These are phyloP conservation scores for Drosophila neutralis DNA, from an alignment of 2,888 invertebrate species.

Conservation along the genomic window DNA sequence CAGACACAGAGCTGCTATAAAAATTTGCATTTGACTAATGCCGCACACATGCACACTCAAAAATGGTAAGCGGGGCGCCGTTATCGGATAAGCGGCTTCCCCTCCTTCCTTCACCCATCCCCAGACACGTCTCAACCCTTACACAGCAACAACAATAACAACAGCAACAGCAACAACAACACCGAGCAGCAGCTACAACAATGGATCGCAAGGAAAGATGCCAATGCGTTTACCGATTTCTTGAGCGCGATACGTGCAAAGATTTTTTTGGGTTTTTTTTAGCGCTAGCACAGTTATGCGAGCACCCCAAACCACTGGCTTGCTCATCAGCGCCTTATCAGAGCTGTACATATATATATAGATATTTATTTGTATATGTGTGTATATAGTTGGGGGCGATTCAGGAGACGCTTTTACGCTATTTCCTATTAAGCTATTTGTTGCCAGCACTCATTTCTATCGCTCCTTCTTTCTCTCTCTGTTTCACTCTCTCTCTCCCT, in stretches of 20 bases:
- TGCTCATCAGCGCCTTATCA: conserved; percentile 44
- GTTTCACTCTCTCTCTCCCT: conserved; percentile 1
- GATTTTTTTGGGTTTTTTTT: conserved; percentile 47
- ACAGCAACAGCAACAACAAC: conserved; percentile 20
- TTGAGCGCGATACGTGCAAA: conserved; percentile 78
- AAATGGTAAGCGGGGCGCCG: conserved; percentile 15
- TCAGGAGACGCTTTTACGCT: conserved; percentile 70
- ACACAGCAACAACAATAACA: conserved; percentile 20
- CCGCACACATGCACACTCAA: conserved; percentile 28
- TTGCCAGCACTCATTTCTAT: conserved; percentile 46
- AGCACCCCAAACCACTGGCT: not conserved
- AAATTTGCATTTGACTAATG: conserved; percentile 80
- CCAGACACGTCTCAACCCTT: conserved; percentile 60
- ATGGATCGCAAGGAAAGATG: conserved; percentile 58
- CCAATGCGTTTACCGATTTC: conserved; percentile 79
- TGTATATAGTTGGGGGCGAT: conserved; percentile 16
- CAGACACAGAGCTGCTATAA: conserved; percentile 68
- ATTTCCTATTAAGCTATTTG: conserved; percentile 80
- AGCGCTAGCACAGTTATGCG: conserved; percentile 41
- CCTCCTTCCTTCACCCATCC: conserved; percentile 11
- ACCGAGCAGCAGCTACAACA: conserved; percentile 35
- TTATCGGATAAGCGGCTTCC: conserved; percentile 42
- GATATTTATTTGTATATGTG: conserved; percentile 8
- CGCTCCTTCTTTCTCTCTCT: conserved; percentile 6
- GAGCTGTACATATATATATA: conserved; percentile 15